phyloP scores from a whole-genome alignment of 2,113 vertebrate genomes.

The Pantherophis guttatus region DNA sequence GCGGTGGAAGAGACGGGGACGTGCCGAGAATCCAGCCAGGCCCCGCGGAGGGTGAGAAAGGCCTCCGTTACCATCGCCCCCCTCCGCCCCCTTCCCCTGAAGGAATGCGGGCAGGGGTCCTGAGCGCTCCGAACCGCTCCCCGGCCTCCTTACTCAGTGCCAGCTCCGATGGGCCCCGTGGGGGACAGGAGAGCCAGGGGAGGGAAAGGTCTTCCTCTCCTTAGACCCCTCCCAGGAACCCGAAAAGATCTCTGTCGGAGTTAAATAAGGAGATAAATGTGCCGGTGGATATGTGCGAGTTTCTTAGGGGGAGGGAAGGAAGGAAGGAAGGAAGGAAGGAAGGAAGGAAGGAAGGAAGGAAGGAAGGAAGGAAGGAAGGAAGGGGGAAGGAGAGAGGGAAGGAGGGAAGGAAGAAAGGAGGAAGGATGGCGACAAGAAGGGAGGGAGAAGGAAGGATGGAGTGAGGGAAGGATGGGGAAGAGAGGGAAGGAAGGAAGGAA shows the following conservation, averaged over 20 bases:
- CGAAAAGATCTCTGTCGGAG: neutral
- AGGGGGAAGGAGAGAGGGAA: too few species aligned
- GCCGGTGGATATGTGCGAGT: neutral
- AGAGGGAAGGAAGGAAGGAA: too few species aligned
- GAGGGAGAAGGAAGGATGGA: neutral
- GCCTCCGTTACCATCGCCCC: conserved; percentile 16
- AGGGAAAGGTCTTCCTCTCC: neutral
- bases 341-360: neutral
- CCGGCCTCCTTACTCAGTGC: neutral
- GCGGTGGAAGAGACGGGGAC: conserved; percentile 69
- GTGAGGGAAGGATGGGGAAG: too few species aligned
- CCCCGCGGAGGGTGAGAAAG: conserved; percentile 51
- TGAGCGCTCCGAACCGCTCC: neutral
- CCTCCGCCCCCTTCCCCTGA: neutral
- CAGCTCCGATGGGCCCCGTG: neutral
- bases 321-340: neutral
- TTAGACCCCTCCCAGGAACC: neutral
- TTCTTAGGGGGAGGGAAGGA: neutral
- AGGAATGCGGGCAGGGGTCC: conserved; percentile 30
- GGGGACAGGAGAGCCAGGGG: neutral
- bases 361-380: too few species aligned
- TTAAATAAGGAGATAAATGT: neutral
- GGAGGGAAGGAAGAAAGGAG: neutral
- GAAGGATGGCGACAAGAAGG: too few species aligned
- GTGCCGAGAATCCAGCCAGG: conserved; percentile 77